Conservation (phyloP, 2,797 vertebrate genomes). For the Phataginus tricuspis region DNA sequence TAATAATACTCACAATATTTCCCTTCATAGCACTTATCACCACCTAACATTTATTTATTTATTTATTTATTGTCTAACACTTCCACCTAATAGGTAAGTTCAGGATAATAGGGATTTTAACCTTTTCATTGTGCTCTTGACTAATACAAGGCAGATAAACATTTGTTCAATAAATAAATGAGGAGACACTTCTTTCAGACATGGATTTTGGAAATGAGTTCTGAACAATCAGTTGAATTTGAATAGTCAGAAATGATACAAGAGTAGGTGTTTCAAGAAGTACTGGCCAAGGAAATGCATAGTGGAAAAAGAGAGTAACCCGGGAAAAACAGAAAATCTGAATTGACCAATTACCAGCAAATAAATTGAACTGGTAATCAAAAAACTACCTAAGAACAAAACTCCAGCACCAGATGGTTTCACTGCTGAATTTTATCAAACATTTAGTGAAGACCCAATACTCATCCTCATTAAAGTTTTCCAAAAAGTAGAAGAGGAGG, state of each 20-base stretch:
- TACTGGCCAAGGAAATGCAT: not conserved
- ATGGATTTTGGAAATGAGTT: not conserved
- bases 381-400: too few relatives aligned
- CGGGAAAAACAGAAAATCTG: too few relatives aligned
- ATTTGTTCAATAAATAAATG: not conserved
- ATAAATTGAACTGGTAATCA: too few relatives aligned
- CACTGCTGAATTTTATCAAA: too few relatives aligned
- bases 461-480: too few relatives aligned
- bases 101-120: not conserved
- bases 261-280: not conserved
- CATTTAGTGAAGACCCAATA: too few relatives aligned
- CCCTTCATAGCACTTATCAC: not conserved
- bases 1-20: not conserved
- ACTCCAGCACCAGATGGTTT: too few relatives aligned
- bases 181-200: not conserved
- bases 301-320: not conserved
- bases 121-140: not conserved
- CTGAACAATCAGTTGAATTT: constrained; percentile 18
- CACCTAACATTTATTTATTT: not conserved
- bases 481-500: too few relatives aligned
- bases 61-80: not conserved
- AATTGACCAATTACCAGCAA: too few relatives aligned
- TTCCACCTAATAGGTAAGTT: not conserved
- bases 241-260: not conserved
- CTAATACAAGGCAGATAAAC: not conserved